A percentile compares a stretch with the other conserved stretches of the same genome.
These are phyloP conservation scores for Agonopterix alstromeriana DNA, from an alignment of 2,888 invertebrate species.

Conservation along the genomic window DNA sequence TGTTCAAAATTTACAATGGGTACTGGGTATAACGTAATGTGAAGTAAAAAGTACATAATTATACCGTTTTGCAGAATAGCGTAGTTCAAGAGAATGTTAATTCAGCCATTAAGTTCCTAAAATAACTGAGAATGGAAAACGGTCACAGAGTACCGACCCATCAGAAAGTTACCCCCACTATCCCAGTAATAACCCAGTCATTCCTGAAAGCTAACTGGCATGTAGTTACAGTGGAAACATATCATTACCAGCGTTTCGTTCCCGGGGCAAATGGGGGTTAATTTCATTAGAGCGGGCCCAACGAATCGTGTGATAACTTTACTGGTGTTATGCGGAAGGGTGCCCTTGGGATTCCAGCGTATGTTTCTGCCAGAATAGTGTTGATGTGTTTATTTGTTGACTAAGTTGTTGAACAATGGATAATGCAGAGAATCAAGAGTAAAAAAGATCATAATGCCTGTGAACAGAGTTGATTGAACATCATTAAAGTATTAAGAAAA, in stretches of 20 bases:
- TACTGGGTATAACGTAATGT: no score
- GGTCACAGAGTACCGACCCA: neutral
- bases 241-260: conserved; percentile 40
- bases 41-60: neutral
- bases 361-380: conserved; percentile 38
- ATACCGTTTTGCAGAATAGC: no score
- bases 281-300: conserved; percentile 71
- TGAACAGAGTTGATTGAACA: no score
- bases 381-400: conserved; percentile 36
- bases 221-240: conserved; percentile 47
- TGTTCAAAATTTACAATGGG: no score
- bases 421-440: no score
- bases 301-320: conserved; percentile 76
- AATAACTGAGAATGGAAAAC: neutral
- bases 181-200: conserved; percentile 20
- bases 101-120: neutral
- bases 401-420: neutral
- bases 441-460: no score
- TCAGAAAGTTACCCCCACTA: neutral
- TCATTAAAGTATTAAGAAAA: no score
- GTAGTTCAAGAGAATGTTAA: neutral
- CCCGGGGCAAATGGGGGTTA: conserved; percentile 62
- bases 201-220: conserved; percentile 39
- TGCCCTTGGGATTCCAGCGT: conserved; percentile 47
- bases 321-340: conserved; percentile 61